These are phyloP conservation scores for Lepus oiostolus DNA, from an alignment of 2,797 vertebrate species.

Conservation along the genomic window DNA sequence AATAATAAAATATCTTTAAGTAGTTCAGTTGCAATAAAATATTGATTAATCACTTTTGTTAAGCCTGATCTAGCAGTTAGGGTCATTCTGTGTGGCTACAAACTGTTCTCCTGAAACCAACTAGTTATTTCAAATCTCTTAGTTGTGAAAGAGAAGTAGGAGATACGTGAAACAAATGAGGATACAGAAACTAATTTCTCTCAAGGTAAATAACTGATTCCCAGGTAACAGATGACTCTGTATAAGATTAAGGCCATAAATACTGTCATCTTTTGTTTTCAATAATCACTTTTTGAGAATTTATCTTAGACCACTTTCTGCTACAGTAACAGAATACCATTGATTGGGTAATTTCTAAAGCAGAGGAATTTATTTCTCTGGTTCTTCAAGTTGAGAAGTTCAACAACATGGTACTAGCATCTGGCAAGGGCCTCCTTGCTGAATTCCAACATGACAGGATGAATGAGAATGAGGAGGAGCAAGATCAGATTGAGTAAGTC, in stretches of 20 bases:
- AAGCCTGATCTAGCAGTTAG: neutral
- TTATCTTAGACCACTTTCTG: neutral
- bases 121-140: slow-evolving; percentile 15
- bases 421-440: neutral
- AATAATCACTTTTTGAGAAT: neutral
- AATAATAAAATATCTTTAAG: neutral
- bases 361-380: neutral
- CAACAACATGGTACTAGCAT: neutral
- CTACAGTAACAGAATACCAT: neutral
- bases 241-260: neutral
- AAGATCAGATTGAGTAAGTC: neutral
- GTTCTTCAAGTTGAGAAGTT: neutral
- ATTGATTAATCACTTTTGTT: neutral
- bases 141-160: neutral
- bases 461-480: neutral
- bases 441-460: neutral
- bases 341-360: neutral
- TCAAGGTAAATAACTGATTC: neutral
- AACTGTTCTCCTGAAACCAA: neutral
- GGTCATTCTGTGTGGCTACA: neutral
- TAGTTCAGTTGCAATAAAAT: neutral
- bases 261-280: neutral
- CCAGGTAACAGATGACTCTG: neutral
- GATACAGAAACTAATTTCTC: neutral
- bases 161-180: neutral